These are phyloP conservation scores for Pachliopta kotzebuea DNA, from an alignment of 2,888 invertebrate genomes.

Conservation along the genomic window DNA sequence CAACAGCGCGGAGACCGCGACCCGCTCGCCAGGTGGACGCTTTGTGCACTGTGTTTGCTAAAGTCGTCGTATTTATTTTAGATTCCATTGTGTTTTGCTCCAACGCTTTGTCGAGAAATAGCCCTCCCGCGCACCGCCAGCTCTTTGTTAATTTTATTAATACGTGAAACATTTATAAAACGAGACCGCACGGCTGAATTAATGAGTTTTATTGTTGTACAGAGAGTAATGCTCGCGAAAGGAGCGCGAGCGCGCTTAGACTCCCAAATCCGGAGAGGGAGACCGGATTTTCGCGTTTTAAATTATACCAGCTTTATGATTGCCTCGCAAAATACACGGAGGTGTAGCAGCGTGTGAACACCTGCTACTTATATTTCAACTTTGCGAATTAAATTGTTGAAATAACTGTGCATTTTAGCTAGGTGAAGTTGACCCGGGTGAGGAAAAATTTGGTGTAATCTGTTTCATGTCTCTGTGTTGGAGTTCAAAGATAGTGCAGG, in stretches of 20 bases:
- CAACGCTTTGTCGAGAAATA: conserved; percentile 74
- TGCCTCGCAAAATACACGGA: conserved; percentile 44
- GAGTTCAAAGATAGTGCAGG: conserved; percentile 57
- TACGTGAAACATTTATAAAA: conserved; percentile 79
- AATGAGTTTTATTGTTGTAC: conserved; percentile 78
- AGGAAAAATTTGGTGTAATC: conserved; percentile 52
- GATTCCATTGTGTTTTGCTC: conserved; percentile 72
- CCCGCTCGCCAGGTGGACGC: conserved; percentile 64
- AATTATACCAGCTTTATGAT: conserved; percentile 62
- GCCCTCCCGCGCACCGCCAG: conserved; percentile 62
- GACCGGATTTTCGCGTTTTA: conserved; percentile 59
- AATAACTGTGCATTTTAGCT: conserved; percentile 41
- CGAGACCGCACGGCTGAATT: conserved; percentile 73
- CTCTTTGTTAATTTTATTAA: conserved; percentile 80
- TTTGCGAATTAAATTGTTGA: conserved; percentile 48
- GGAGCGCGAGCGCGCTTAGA: conserved; percentile 55
- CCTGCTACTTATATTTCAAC: conserved; percentile 53
- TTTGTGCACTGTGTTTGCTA: conserved; percentile 75
- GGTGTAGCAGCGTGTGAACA: conserved; percentile 48
- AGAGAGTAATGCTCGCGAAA: conserved; percentile 70
- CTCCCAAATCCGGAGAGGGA: conserved; percentile 53
- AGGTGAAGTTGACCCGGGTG: conserved; percentile 28
- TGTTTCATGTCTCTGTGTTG: conserved; percentile 49
- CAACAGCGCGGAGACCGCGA: conserved; percentile 47
- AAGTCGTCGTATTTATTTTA: conserved; percentile 79